Evolutionary conservation across 2,888 invertebrate species (phyloP), one percentile per base, ranked within the genome.

Genomic region (Hemithea aestivaria): DNA sequence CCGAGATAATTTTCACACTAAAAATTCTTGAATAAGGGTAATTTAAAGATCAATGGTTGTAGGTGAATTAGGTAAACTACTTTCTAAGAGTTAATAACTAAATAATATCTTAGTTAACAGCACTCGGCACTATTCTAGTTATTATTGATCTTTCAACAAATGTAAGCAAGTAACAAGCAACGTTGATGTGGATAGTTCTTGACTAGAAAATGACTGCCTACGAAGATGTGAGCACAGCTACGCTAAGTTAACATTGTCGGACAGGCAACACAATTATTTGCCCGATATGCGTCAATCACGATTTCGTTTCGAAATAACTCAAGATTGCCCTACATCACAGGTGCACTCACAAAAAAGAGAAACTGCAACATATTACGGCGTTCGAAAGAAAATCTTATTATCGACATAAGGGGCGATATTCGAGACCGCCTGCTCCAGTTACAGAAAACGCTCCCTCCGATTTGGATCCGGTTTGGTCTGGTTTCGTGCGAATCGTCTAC

Each of bases 351-450:
- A 80, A 83, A 85, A 85, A 85, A 85, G 84, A 85, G 85, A 85
- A 85, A 85, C 71, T 72, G 65, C 64, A 56, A 58, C 5, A 16
- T 62, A 53, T 68, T 72, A 71, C 74, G 66, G 73, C 59, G 73
- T 64, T 71, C 68, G 69, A 78, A 83, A 78, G 79, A 84, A 84
- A 84, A 83, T 79, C 75, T 78, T 83, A 83, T 78, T 78, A 81
- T 80, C 78, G 76, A 73, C 75, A 63, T 75, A 79, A 80, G 82
- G 84, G 81, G 77, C 82, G 83, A 82, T 73, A 85, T 79, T 77
- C 76, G 82, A 85, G 79, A 69, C 65, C 59, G 72, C 56, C 63
- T 82, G 85, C 84, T 85, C 85, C 82, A 85, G 83, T 87, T 85
- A 79, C 83, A 73, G 76, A 73, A 73, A 77, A 72, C 72, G 73